Evolutionary conservation across 2,888 invertebrate genomes (phyloP).

Genomic region (Chalcosyrphus nemorum): DNA sequence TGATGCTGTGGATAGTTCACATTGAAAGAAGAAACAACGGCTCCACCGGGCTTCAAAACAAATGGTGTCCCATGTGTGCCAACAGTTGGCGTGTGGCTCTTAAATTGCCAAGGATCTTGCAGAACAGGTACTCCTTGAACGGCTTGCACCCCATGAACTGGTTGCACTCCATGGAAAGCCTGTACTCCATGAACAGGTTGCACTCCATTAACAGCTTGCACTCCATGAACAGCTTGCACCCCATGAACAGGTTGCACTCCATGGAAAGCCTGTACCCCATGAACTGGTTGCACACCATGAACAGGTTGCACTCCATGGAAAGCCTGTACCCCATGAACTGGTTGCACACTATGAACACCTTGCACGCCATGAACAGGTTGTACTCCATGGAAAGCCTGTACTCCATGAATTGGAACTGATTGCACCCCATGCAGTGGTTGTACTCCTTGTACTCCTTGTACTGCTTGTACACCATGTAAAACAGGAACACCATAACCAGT

Average conservation of each 20-base stretch:
- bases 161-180: not conserved
- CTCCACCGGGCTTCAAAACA: slow-evolving; percentile 79
- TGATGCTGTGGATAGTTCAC: slow-evolving; percentile 79
- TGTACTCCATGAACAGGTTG: slow-evolving; percentile 67
- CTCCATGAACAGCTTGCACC: slow-evolving; percentile 22
- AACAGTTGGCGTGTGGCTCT: slow-evolving; percentile 9
- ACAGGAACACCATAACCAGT: slow-evolving; percentile 16
- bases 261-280: slow-evolving; percentile 27
- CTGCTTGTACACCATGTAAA: slow-evolving; percentile 2
- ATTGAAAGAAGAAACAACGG: slow-evolving; percentile 79
- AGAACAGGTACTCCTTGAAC: slow-evolving; percentile 63
- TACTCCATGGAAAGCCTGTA: slow-evolving; percentile 66
- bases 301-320: slow-evolving; percentile 50
- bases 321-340: slow-evolving; percentile 31
- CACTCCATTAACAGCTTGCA: slow-evolving; percentile 67
- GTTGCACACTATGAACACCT: not conserved
- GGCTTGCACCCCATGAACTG: slow-evolving; percentile 6
- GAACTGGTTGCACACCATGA: slow-evolving; percentile 71
- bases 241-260: slow-evolving; percentile 24
- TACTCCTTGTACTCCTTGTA: not conserved
- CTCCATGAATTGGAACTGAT: too few species aligned
- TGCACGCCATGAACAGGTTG: slow-evolving; percentile 67
- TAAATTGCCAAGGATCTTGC: slow-evolving; percentile 38
- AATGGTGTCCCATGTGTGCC: slow-evolving; percentile 75
- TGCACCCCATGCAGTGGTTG: slow-evolving; percentile 4